Evolutionary conservation across 2,888 invertebrate species (phyloP).

Genomic region (Oligia latruncula): DNA sequence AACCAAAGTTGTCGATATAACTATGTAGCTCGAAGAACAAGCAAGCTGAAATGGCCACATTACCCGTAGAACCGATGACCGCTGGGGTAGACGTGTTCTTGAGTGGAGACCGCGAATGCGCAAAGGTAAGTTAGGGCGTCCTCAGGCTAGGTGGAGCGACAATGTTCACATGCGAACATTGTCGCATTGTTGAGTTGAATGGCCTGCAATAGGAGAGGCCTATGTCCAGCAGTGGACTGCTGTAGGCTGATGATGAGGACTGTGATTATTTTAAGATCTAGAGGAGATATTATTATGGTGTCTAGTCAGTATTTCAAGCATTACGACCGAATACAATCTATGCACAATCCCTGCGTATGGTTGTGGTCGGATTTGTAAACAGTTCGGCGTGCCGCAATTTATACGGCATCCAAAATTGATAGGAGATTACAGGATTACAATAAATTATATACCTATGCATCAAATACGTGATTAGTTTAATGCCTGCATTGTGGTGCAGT

Average conservation of each 20-base stretch:
- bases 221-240: neutral
- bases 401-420: slow-evolving; percentile 54
- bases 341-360: neutral
- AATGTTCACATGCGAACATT: too few species aligned
- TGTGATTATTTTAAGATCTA: too few species aligned
- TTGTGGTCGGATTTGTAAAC: slow-evolving; percentile 47
- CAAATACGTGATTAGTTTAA: slow-evolving; percentile 50
- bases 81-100: neutral
- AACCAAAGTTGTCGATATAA: too few species aligned
- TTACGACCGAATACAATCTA: neutral
- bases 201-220: neutral
- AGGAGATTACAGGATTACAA: slow-evolving; percentile 54
- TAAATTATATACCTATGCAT: slow-evolving; percentile 49
- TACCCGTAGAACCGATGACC: neutral
- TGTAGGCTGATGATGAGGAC: neutral
- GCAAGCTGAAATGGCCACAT: neutral
- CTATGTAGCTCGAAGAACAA: neutral
- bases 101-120: neutral
- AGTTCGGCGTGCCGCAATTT: slow-evolving; percentile 41
- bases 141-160: too few species aligned
- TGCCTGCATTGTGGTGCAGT: slow-evolving; percentile 21
- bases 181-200: neutral
- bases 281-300: neutral
- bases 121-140: too few species aligned
- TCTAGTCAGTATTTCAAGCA: neutral